Percentiles rank a stretch among this genome's conserved stretches.
phyloP scores from a whole-genome alignment of 1,140 invertebrate genomes.

The Odontomachus brunneus region DNA sequence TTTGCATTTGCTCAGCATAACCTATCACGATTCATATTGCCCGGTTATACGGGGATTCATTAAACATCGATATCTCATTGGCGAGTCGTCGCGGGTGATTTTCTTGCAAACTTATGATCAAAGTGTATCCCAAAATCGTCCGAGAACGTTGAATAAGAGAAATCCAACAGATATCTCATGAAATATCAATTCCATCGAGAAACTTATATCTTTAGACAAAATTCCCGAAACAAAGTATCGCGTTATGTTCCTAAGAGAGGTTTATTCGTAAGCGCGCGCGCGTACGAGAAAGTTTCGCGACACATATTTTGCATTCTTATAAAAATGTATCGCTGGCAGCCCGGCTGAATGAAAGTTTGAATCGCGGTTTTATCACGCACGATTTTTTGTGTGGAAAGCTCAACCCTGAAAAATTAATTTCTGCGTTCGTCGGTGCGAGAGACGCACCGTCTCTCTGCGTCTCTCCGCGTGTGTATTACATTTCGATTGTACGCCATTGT shows the following conservation, averaged over 20 bases:
- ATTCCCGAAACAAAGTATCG: neutral
- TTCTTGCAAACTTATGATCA: neutral
- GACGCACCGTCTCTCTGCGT: too few relatives aligned
- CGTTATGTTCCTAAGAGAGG: neutral
- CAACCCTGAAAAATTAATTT: too few relatives aligned
- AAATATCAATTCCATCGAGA: neutral
- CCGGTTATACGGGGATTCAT: conserved; percentile 36
- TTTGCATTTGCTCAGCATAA: conserved; percentile 44
- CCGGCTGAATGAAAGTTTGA: too few relatives aligned
- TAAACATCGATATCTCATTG: conserved; percentile 21
- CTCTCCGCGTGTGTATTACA: too few relatives aligned
- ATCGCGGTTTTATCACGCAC: too few relatives aligned
- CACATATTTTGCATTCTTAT: neutral
- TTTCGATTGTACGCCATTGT: neutral
- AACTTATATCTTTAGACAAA: neutral
- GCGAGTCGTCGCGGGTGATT: neutral
- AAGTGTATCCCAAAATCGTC: neutral
- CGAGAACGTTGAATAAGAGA: neutral
- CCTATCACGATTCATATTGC: conserved; percentile 32
- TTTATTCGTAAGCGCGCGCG: neutral
- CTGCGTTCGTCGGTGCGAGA: too few relatives aligned
- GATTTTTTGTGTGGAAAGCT: too few relatives aligned
- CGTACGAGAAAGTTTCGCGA: neutral
- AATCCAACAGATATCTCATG: neutral
- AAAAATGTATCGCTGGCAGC: neutral